A percentile compares a stretch with the other conserved stretches of the same genome.
Conservation (phyloP, 2,888 invertebrate genomes). For the Stenodema calcarata region DNA sequence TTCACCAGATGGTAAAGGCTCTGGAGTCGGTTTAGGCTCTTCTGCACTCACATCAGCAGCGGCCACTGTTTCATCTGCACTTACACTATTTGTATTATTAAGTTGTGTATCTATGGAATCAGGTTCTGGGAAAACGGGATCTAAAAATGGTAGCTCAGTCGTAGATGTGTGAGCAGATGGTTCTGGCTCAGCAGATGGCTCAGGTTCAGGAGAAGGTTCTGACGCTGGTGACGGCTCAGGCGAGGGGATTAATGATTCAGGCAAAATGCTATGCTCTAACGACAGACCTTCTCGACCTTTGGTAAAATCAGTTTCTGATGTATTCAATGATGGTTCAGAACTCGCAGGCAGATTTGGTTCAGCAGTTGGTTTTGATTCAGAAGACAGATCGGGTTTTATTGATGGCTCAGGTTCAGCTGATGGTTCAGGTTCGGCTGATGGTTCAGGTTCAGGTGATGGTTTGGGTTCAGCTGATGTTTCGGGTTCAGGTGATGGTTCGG, state of each 20-base stretch:
- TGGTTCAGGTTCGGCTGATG: slow-evolving; percentile 52
- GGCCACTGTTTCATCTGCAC: too few relatives aligned
- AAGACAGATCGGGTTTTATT: slow-evolving; percentile 25
- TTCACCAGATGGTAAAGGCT: slow-evolving; percentile 55
- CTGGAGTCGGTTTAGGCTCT: slow-evolving; percentile 57
- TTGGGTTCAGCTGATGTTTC: slow-evolving; percentile 52
- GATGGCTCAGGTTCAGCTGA: slow-evolving; percentile 51
- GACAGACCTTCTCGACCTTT: neutral
- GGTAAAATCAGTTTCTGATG: slow-evolving; percentile 58
- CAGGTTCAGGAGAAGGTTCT: slow-evolving; percentile 56
- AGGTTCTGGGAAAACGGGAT: slow-evolving; percentile 55
- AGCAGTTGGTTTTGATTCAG: slow-evolving; percentile 34
- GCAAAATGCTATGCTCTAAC: slow-evolving; percentile 47
- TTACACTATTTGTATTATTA: slow-evolving; percentile 23
- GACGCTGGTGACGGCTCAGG: slow-evolving; percentile 53
- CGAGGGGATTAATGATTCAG: slow-evolving; percentile 55
- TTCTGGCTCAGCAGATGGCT: slow-evolving; percentile 57
- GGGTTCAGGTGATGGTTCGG: slow-evolving; percentile 53
- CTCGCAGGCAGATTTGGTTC: slow-evolving; percentile 49
- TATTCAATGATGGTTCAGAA: slow-evolving; percentile 54
- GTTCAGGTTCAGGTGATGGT: slow-evolving; percentile 54
- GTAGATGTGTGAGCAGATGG: slow-evolving; percentile 57
- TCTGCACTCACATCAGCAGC: slow-evolving; percentile 45
- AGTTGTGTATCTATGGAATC: slow-evolving; percentile 30
- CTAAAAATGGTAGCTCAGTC: slow-evolving; percentile 55